Percentiles rank a stretch among this genome's conserved stretches.
phyloP scores from a whole-genome alignment of 2,888 invertebrate genomes.

The Creontiades dilutus region DNA sequence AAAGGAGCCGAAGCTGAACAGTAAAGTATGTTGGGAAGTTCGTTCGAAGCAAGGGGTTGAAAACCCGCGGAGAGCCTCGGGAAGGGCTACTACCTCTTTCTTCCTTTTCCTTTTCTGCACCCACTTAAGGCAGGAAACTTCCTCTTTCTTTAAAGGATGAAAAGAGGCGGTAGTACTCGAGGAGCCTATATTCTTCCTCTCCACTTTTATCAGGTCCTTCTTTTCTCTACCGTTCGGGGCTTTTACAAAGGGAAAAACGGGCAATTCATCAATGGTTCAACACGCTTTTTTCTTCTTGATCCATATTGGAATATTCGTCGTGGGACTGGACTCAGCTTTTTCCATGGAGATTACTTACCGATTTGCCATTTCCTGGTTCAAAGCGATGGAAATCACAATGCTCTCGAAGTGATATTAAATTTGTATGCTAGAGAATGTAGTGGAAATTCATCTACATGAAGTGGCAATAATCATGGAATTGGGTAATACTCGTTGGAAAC shows the following conservation, averaged over 20 bases:
- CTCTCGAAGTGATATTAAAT: too few species aligned
- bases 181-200: constrained; percentile 10
- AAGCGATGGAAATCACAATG: too few species aligned
- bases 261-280: constrained; percentile 19
- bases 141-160: background rate
- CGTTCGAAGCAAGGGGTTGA: background rate
- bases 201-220: background rate
- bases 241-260: background rate
- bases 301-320: too few species aligned
- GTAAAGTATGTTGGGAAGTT: constrained; percentile 39
- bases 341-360: too few species aligned
- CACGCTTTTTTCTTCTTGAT: background rate
- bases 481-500: too few species aligned
- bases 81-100: background rate
- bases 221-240: background rate
- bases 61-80: background rate
- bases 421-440: too few species aligned
- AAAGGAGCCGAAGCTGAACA: constrained; percentile 14
- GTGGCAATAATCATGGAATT: too few species aligned
- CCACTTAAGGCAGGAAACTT: constrained; percentile 45
- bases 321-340: too few species aligned
- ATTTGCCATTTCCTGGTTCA: too few species aligned
- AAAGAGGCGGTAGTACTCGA: background rate
- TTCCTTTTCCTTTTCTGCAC: constrained; percentile 4
- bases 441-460: too few species aligned